Evolutionary conservation across 2,797 vertebrate genomes (phyloP).

Genomic region (Sebastes hubbsi): DNA sequence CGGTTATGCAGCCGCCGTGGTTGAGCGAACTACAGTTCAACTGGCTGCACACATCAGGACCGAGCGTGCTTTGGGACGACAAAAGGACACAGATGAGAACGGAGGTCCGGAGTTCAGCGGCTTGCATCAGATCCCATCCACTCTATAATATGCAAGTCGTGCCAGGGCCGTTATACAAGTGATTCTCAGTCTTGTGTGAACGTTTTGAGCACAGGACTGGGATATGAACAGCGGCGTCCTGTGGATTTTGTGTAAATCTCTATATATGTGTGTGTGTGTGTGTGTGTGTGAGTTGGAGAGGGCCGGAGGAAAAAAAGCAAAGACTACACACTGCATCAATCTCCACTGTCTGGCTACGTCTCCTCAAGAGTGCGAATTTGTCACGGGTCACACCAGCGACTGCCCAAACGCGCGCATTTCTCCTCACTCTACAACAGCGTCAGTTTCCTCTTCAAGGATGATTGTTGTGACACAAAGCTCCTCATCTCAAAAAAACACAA

Average conservation of each 20-base stretch:
- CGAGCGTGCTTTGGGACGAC: conserved; percentile 28
- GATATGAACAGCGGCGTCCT: conserved; percentile 15
- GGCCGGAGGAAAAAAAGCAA: conserved; percentile 16
- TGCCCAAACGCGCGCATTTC: conserved; percentile 15
- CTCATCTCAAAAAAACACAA: conserved; percentile 29
- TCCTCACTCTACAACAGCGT: conserved; percentile 7
- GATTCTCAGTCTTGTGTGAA: conserved; percentile 30
- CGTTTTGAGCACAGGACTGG: background rate
- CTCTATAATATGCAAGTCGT: conserved; percentile 14
- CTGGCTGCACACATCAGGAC: conserved; percentile 70
- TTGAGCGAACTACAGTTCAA: conserved; percentile 46
- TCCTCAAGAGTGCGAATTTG: conserved; percentile 22
- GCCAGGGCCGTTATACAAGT: background rate
- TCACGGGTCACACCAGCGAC: conserved; percentile 26
- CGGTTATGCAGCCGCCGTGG: conserved; percentile 39
- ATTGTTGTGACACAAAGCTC: conserved; percentile 25
- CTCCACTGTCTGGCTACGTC: conserved; percentile 36
- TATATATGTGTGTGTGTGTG: background rate
- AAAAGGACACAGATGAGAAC: conserved; percentile 51
- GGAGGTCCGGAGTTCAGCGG: conserved; percentile 49
- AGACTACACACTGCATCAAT: conserved; percentile 42
- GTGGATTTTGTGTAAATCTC: background rate
- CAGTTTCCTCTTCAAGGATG: conserved; percentile 16
- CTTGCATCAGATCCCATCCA: conserved; percentile 37
- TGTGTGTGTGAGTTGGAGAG: background rate